phyloP scores from a whole-genome alignment of 30 jellyfish, hydroid and myxozoan species.

The Turritopsis rubra region DNA sequence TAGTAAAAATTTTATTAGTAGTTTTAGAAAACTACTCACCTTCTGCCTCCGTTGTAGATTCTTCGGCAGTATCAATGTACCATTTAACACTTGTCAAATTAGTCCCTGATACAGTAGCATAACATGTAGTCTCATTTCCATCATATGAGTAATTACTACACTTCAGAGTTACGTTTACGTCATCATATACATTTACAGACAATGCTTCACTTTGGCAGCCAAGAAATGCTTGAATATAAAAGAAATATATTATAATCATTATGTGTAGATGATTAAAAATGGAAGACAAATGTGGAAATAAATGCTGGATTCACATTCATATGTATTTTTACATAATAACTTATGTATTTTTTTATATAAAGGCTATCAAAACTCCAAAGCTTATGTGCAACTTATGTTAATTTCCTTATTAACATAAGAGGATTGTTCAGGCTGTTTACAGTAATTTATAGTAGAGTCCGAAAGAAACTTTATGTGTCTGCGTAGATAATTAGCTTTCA shows the following conservation, averaged over 20 bases:
- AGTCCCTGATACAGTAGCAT: background rate
- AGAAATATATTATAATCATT: too few relatives aligned
- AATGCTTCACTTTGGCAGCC: conserved; percentile 14
- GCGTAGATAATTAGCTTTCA: too few relatives aligned
- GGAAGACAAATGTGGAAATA: too few relatives aligned
- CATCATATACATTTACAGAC: background rate
- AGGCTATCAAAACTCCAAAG: background rate
- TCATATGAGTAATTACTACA: background rate
- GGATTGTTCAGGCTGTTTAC: too few relatives aligned
- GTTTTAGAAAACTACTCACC: background rate
- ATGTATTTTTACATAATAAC: background rate
- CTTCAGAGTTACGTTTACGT: background rate
- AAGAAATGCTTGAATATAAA: background rate
- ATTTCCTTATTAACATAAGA: too few relatives aligned
- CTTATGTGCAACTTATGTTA: too few relatives aligned
- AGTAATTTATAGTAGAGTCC: too few relatives aligned
- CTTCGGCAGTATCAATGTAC: background rate
- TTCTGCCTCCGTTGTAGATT: background rate
- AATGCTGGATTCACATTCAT: background rate
- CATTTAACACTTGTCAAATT: background rate
- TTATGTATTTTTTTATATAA: too few relatives aligned
- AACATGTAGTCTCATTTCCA: background rate
- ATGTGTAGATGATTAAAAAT: too few relatives aligned
- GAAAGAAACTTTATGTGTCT: too few relatives aligned
- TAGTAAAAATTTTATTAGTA: too few relatives aligned